These are phyloP conservation scores for Sebastes trivittatus DNA, from an alignment of 2,797 vertebrate species.

Conservation along the genomic window DNA sequence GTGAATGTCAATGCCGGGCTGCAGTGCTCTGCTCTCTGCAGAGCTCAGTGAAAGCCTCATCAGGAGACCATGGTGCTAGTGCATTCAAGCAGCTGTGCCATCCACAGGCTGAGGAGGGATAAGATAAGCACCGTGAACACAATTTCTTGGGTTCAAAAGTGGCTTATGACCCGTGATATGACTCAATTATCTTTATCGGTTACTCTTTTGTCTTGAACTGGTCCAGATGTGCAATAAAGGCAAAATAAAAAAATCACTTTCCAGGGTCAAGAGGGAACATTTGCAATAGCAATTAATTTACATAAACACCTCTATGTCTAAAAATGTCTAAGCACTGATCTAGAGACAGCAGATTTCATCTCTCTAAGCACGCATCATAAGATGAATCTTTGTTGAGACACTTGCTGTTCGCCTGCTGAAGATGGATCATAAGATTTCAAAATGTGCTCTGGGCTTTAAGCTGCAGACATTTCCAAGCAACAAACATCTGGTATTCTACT, in stretches of 20 bases:
- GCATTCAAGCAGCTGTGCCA: constrained; percentile 24
- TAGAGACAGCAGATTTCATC: not conserved
- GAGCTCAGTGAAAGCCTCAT: constrained; percentile 36
- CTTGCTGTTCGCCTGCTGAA: not conserved
- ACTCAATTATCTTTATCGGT: constrained; percentile 6
- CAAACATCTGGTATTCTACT: constrained; percentile 37
- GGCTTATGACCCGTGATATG: constrained; percentile 15
- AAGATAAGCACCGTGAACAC: constrained; percentile 21
- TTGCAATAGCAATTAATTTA: not conserved
- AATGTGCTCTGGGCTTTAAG: constrained; percentile 7
- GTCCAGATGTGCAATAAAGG: not conserved
- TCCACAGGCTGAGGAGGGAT: constrained; percentile 12
- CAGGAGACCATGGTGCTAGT: constrained; percentile 11
- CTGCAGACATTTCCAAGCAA: constrained; percentile 15
- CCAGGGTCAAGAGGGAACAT: not conserved
- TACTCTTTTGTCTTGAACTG: not conserved
- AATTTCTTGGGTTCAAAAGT: constrained; percentile 45
- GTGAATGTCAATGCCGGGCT: constrained; percentile 41
- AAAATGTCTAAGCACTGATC: not conserved
- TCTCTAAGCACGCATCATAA: not conserved
- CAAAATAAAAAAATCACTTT: not conserved
- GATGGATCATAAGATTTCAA: not conserved
- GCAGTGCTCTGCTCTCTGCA: constrained; percentile 13
- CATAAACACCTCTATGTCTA: not conserved
- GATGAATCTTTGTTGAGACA: not conserved